phyloP scores from a whole-genome alignment of 2,113 vertebrate species.

The Silurus asotus region DNA sequence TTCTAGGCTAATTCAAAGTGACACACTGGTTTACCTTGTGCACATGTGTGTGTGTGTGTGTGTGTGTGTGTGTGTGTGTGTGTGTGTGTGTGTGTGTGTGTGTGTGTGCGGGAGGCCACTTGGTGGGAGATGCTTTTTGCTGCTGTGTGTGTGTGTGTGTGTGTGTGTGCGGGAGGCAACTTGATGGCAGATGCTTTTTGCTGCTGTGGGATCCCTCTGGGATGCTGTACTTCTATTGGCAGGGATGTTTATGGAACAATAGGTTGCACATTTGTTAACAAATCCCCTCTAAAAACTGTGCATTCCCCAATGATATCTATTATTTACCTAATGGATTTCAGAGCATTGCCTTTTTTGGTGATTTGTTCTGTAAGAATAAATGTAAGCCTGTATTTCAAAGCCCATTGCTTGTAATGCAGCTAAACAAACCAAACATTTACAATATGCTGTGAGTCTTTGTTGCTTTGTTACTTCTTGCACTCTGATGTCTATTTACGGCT shows the following conservation, averaged over 20 bases:
- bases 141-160: constrained; percentile 20
- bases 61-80: constrained; percentile 18
- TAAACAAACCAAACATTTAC: not conserved
- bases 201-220: not conserved
- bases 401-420: constrained; percentile 1
- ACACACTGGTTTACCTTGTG: not conserved
- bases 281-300: not conserved
- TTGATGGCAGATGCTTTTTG: constrained; percentile 33
- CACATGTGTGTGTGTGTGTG: constrained; percentile 24
- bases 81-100: constrained; percentile 18
- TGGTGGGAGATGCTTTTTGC: no score
- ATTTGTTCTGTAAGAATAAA: not conserved
- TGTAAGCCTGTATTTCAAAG: no score
- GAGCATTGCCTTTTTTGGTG: not conserved
- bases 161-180: constrained; percentile 35
- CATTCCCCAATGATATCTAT: not conserved
- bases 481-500: constrained; percentile 12
- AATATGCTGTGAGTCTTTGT: constrained; percentile 13
- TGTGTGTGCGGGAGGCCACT: constrained; percentile 25
- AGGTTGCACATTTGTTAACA: not conserved
- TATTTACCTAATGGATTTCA: not conserved
- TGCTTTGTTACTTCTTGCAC: constrained; percentile 9
- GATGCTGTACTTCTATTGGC: not conserved
- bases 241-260: constrained; percentile 27
- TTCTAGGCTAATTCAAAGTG: constrained; percentile 3